Evolutionary conservation across 2,888 invertebrate species (phyloP), one percentile per base, ranked within the genome.

Genomic region (Crematogaster levior): DNA sequence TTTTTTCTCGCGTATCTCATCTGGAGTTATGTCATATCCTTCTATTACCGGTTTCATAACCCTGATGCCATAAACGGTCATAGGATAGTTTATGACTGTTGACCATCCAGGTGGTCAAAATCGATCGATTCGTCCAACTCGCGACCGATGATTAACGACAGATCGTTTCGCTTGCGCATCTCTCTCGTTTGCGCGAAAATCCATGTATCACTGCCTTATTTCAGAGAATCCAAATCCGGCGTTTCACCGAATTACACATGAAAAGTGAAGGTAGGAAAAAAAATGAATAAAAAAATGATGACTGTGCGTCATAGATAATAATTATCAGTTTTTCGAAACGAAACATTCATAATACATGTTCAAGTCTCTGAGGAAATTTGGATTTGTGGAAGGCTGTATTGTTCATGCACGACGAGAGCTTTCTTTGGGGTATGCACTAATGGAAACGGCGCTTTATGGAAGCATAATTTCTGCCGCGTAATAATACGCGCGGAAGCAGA

Each of bases 121-220:
- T 85, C 61, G 63, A 84, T 86, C 75, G 60, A 48, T 10, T 34
- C 43, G 70, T 46, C 72, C 43, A 24, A 68, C 72, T n/a, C 27
- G 3, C 63, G 53, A 37, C 27, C 51, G 74, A 82, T 89, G 90
- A 91, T 90, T 89, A 89, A 90, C 70, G 82, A 85, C 68, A 48
- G 84, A 85, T 89, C 79, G 85, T 77, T 73, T 56, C 21, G 51
- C 70, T 70, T 72, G 30, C 53, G 81, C 82, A 83, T n/a, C n/a
- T 34, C 6, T 66, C 81, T 86, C 74, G 85, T 88, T 87, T 82
- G 74, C 83, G 73, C 27, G 83, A 66, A 85, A 74, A 89, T 86
- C 79, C 68, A 68, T 70, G 72, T 66, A 65, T 84, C 61, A 65
- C 66, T 83, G 81, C 58, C 46, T 65, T 48, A 53, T 74, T 27